Evolutionary conservation across 2,888 invertebrate species (phyloP).

Genomic region (Corythucha ciliata): DNA sequence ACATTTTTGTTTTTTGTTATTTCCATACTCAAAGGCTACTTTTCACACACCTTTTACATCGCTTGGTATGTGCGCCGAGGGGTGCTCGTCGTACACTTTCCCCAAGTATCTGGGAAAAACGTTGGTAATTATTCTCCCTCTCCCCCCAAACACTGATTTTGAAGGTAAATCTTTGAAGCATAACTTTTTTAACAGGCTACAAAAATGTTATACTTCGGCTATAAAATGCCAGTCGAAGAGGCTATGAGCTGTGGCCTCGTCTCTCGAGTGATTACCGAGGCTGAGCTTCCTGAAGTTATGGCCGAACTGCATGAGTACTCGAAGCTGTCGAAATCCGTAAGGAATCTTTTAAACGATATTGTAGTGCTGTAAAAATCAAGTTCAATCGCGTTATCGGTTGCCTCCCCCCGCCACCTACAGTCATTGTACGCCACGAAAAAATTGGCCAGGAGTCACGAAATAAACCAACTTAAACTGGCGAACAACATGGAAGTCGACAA

Average conservation of each 20-base stretch:
- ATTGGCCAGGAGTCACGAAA: constrained; percentile 53
- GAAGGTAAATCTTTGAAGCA: background rate
- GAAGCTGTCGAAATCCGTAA: too few species aligned
- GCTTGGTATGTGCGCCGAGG: constrained; percentile 80
- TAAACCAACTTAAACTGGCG: constrained; percentile 52
- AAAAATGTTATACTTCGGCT: constrained; percentile 54
- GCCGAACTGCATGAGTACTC: constrained; percentile 48
- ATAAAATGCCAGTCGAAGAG: constrained; percentile 68
- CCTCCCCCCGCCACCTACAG: constrained; percentile 40
- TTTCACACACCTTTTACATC: constrained; percentile 81
- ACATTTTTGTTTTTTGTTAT: background rate
- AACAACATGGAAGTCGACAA: constrained; percentile 59
- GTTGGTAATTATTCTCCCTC: constrained; percentile 47
- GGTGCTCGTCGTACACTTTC: constrained; percentile 76
- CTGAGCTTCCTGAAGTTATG: constrained; percentile 52
- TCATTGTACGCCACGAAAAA: constrained; percentile 61
- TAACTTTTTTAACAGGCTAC: constrained; percentile 42
- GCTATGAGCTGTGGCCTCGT: constrained; percentile 70
- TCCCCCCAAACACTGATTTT: background rate
- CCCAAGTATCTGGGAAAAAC: constrained; percentile 73
- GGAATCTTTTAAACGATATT: too few species aligned
- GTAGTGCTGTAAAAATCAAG: constrained; percentile 43
- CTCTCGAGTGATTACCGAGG: constrained; percentile 61
- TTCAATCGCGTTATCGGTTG: background rate
- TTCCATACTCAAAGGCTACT: constrained; percentile 55